Percentiles rank a stretch among this genome's conserved stretches.
Conservation (phyloP, 2,888 invertebrate species). For the Blastobasis adustella region DNA sequence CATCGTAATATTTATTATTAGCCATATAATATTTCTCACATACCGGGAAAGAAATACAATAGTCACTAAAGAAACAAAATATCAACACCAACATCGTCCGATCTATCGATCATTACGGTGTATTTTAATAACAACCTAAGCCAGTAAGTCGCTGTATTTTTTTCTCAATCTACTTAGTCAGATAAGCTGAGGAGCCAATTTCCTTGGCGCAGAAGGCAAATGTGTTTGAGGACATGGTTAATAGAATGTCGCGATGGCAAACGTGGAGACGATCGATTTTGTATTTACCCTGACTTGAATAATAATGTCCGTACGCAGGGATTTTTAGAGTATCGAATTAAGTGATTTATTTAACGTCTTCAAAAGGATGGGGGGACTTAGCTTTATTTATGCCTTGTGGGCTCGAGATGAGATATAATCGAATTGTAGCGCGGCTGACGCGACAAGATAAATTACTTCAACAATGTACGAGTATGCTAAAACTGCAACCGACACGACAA, state of each 20-base stretch:
- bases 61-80: too few species aligned
- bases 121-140: too few species aligned
- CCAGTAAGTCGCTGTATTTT: too few species aligned
- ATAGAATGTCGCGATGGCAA: slow-evolving; percentile 35
- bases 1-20: too few species aligned
- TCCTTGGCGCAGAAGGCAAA: slow-evolving; percentile 40
- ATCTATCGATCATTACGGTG: too few species aligned
- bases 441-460: too few species aligned
- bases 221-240: slow-evolving; percentile 42
- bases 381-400: slow-evolving; percentile 16
- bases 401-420: slow-evolving; percentile 4
- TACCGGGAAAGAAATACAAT: too few species aligned
- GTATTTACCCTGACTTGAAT: slow-evolving; percentile 27
- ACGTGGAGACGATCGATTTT: slow-evolving; percentile 26
- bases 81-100: too few species aligned
- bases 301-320: slow-evolving; percentile 23
- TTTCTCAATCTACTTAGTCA: slow-evolving; percentile 4
- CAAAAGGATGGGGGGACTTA: slow-evolving; percentile 4
- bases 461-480: too few species aligned
- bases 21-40: too few species aligned
- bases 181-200: slow-evolving; percentile 45
- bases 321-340: slow-evolving; percentile 26
- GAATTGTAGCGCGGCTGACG: too few species aligned
- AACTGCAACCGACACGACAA: too few species aligned
- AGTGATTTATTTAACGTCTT: slow-evolving; percentile 28